These are phyloP conservation scores for Penaeus indicus DNA, from an alignment of 1,140 invertebrate species.

Conservation along the genomic window DNA sequence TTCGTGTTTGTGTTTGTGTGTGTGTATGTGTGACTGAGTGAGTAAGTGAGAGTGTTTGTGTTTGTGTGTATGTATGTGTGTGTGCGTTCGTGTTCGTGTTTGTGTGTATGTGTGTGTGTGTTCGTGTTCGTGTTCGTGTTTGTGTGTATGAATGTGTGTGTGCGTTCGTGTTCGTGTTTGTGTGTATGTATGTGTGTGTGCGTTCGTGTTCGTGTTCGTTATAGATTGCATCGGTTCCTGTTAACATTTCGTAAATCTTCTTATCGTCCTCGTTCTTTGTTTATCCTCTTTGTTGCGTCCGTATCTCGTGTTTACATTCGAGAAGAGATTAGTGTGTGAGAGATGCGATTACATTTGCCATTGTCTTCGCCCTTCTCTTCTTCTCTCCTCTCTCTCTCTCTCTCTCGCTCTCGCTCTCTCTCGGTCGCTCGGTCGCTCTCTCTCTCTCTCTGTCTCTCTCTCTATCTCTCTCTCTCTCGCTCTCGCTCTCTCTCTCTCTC, in stretches of 20 bases:
- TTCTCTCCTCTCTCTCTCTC: constrained; percentile 5
- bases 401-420: neutral
- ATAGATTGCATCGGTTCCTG: no score
- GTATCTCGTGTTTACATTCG: no score
- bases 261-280: no score
- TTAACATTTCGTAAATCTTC: no score
- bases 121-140: neutral
- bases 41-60: no score
- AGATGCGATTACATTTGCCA: neutral
- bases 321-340: no score
- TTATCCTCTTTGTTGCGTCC: no score
- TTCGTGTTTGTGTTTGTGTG: neutral
- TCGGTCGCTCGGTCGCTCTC: neutral
- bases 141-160: neutral
- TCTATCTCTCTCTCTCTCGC: constrained; percentile 3
- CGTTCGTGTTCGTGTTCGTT: no score
- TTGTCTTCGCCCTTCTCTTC: neutral
- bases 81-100: neutral
- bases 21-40: neutral
- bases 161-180: no score
- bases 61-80: neutral
- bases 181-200: no score
- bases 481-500: neutral
- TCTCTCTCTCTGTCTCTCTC: constrained; percentile 10
- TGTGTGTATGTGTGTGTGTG: constrained; percentile 6